phyloP scores from a whole-genome alignment of 2,888 invertebrate genomes.

The Acrobasis consociella region DNA sequence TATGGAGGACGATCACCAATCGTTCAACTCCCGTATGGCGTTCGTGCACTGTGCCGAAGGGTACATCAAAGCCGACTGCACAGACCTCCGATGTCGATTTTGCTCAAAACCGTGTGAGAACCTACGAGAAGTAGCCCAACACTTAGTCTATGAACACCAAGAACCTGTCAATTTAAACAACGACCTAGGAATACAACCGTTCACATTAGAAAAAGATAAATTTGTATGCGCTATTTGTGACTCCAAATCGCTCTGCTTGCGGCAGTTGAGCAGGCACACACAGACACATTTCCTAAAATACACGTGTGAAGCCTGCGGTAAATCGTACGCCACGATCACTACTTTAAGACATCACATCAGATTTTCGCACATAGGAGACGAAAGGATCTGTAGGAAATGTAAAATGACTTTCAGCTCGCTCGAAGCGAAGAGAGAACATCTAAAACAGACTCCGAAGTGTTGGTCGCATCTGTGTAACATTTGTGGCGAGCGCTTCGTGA shows the following conservation, averaged over 20 bases:
- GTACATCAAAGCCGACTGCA: conserved; percentile 68
- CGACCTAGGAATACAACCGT: conserved; percentile 65
- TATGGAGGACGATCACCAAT: conserved; percentile 63
- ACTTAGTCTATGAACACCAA: conserved; percentile 55
- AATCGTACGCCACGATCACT: conserved; percentile 64
- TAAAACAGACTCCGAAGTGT: conserved; percentile 53
- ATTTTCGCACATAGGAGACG: conserved; percentile 55
- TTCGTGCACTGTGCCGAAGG: conserved; percentile 65
- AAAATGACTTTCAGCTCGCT: conserved; percentile 56
- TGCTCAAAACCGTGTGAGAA: conserved; percentile 49
- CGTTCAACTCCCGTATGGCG: conserved; percentile 59
- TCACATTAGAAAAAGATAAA: conserved; percentile 59
- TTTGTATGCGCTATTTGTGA: conserved; percentile 61
- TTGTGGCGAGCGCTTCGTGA: conserved; percentile 64
- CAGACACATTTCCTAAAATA: conserved; percentile 64
- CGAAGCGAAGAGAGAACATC: conserved; percentile 60
- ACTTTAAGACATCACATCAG: conserved; percentile 61
- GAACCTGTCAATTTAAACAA: conserved; percentile 49
- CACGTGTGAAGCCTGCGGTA: conserved; percentile 72
- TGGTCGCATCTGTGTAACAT: conserved; percentile 64
- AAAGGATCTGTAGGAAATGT: conserved; percentile 65
- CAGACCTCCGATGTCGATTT: conserved; percentile 62
- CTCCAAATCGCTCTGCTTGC: conserved; percentile 52
- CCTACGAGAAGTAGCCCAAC: conserved; percentile 56
- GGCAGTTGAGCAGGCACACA: conserved; percentile 67